Conservation (phyloP, 2,888 invertebrate genomes). For the Drosophila austrosaltans region DNA sequence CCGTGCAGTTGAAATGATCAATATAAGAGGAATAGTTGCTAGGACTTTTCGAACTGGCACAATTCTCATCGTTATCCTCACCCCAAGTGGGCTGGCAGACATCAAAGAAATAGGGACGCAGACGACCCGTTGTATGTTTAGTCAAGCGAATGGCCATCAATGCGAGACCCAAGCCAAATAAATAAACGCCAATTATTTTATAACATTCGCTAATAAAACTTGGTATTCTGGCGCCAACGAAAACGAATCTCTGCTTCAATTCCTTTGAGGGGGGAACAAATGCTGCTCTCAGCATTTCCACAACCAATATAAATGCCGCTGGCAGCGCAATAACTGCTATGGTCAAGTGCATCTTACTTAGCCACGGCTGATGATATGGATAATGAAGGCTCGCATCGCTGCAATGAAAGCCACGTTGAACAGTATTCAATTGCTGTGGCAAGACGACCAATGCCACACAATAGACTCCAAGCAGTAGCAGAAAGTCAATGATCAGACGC, state of each 20-base stretch:
- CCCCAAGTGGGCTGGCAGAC: conserved; percentile 74
- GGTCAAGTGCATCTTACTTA: conserved; percentile 74
- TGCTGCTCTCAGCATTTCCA: conserved; percentile 77
- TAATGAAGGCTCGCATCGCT: conserved; percentile 95
- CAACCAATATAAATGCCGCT: conserved; percentile 66
- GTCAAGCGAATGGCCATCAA: conserved; percentile 55
- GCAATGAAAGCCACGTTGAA: conserved; percentile 93
- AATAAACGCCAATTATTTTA: conserved; percentile 72
- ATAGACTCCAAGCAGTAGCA: conserved; percentile 67
- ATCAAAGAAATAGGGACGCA: conserved; percentile 76
- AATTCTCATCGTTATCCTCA: conserved; percentile 37
- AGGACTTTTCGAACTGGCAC: conserved; percentile 14
- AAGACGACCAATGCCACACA: conserved; percentile 70
- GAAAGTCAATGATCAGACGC: conserved; percentile 74
- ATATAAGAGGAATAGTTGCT: conserved; percentile 49
- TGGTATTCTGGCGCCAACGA: conserved; percentile 73
- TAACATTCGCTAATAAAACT: conserved; percentile 79
- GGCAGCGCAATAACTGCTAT: conserved; percentile 71
- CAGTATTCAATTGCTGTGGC: conserved; percentile 64
- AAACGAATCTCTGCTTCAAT: conserved; percentile 66
- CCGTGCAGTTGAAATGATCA: conserved; percentile 64
- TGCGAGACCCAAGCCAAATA: conserved; percentile 73
- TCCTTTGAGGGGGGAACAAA: conserved; percentile 51
- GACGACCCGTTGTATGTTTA: conserved; percentile 64
- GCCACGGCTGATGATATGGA: conserved; percentile 85